These are phyloP conservation scores for Perccottus glenii DNA, from an alignment of 2,113 vertebrate genomes.

Conservation along the genomic window DNA sequence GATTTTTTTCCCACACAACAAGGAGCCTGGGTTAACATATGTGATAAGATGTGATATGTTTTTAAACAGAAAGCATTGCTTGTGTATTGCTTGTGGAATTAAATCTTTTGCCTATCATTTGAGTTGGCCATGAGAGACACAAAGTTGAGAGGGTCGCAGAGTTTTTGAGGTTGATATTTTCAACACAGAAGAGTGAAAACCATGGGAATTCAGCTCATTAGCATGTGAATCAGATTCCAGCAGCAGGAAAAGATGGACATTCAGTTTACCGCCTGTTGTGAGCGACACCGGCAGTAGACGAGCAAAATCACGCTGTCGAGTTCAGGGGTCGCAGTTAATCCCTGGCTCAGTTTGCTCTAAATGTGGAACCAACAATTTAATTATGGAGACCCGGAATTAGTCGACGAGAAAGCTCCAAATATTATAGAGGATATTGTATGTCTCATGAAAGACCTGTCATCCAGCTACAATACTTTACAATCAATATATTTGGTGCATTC, in stretches of 20 bases:
- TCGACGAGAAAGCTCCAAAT: conserved; percentile 27
- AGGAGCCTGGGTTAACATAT: not conserved
- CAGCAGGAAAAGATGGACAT: conserved; percentile 54
- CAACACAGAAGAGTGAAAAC: conserved; percentile 56
- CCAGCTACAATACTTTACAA: too few species aligned
- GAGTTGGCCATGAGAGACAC: conserved; percentile 11
- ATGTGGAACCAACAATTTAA: conserved; percentile 28
- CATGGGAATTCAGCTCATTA: conserved; percentile 70
- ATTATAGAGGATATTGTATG: not conserved
- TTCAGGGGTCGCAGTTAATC: conserved; percentile 40
- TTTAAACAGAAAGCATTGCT: too few species aligned
- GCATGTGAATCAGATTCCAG: conserved; percentile 76
- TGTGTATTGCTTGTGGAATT: not conserved
- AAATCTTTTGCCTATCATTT: not conserved
- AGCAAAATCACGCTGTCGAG: conserved; percentile 43
- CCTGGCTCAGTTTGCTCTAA: conserved; percentile 22
- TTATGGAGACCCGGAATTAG: conserved; percentile 5
- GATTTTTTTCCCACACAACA: conserved; percentile 28
- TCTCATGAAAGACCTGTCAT: too few species aligned
- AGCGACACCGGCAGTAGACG: conserved; percentile 38
- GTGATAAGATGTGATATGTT: not conserved
- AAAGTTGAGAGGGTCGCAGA: conserved; percentile 20
- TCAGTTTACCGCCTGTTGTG: conserved; percentile 48
- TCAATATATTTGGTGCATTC: too few species aligned
- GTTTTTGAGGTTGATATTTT: conserved; percentile 49